phyloP scores from a whole-genome alignment of 2,797 vertebrate species.

The Monodelphis domestica region DNA sequence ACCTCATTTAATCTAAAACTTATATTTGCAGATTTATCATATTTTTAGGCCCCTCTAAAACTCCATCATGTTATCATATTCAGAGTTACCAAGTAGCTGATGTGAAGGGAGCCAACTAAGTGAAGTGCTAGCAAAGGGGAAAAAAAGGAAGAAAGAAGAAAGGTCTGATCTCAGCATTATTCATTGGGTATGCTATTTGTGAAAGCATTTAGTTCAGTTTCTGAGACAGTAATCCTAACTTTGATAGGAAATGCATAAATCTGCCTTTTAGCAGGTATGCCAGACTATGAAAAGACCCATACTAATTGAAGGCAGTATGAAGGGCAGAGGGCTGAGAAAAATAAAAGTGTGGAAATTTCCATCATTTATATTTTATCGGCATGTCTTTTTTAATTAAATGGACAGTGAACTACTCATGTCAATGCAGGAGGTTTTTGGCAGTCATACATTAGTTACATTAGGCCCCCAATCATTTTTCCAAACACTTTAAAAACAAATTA shows the following conservation, averaged over 20 bases:
- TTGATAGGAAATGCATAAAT: constrained; percentile 60
- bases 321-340: constrained; percentile 34
- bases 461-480: background rate
- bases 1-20: constrained; percentile 71
- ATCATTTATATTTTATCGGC: constrained; percentile 46
- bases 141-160: background rate
- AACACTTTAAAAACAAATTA: constrained; percentile 6
- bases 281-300: constrained; percentile 41
- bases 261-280: constrained; percentile 45
- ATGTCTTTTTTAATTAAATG: constrained; percentile 54
- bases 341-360: constrained; percentile 42
- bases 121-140: constrained; percentile 49
- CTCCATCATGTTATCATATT: constrained; percentile 71
- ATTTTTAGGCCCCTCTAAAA: constrained; percentile 73
- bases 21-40: constrained; percentile 67
- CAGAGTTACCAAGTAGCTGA: constrained; percentile 66
- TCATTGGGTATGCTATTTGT: constrained; percentile 71
- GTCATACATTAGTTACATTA: constrained; percentile 14
- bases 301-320: constrained; percentile 44
- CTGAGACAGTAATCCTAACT: constrained; percentile 59
- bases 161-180: constrained; percentile 77
- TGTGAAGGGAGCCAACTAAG: constrained; percentile 74
- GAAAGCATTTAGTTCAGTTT: constrained; percentile 67
- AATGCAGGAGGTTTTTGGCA: constrained; percentile 10
- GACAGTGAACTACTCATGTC: constrained; percentile 33